These are phyloP conservation scores for Collichthys lucidus DNA, from an alignment of 2,113 vertebrate species.

Conservation along the genomic window DNA sequence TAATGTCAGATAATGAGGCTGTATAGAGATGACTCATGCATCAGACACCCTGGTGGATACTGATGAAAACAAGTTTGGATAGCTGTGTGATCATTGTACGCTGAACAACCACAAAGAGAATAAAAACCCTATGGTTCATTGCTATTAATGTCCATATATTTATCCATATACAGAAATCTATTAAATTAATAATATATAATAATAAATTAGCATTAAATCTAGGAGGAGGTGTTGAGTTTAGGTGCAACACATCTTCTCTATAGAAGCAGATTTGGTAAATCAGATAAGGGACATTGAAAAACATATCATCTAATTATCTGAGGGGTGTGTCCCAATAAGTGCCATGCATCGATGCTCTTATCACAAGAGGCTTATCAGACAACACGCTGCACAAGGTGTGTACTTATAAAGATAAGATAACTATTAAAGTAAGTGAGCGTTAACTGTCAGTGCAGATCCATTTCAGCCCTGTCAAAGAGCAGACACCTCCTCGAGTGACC, in stretches of 20 bases:
- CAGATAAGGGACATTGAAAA: not conserved
- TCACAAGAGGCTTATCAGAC: not conserved
- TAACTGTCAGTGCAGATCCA: conserved; percentile 22
- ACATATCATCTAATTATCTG: not conserved
- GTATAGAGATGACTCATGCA: conserved; percentile 69
- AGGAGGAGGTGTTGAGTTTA: not conserved
- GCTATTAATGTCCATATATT: too few relatives aligned
- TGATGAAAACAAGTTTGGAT: conserved; percentile 26
- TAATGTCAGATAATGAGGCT: conserved; percentile 28
- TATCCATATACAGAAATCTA: too few relatives aligned
- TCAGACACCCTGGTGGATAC: conserved; percentile 21
- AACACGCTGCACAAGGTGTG: not conserved
- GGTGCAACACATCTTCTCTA: not conserved
- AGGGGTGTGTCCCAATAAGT: not conserved
- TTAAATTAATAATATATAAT: too few relatives aligned
- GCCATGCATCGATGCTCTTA: not conserved
- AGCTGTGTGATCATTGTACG: not conserved
- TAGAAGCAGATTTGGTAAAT: not conserved
- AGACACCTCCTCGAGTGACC: conserved; percentile 31
- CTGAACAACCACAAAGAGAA: conserved; percentile 12
- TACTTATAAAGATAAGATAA: conserved; percentile 14
- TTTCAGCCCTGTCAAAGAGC: not conserved
- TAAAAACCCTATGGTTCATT: not conserved
- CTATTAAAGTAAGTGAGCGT: not conserved
- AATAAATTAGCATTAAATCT: not conserved